Conservation (phyloP, 2,888 invertebrate species). For the Aphidoletes aphidimyza region DNA sequence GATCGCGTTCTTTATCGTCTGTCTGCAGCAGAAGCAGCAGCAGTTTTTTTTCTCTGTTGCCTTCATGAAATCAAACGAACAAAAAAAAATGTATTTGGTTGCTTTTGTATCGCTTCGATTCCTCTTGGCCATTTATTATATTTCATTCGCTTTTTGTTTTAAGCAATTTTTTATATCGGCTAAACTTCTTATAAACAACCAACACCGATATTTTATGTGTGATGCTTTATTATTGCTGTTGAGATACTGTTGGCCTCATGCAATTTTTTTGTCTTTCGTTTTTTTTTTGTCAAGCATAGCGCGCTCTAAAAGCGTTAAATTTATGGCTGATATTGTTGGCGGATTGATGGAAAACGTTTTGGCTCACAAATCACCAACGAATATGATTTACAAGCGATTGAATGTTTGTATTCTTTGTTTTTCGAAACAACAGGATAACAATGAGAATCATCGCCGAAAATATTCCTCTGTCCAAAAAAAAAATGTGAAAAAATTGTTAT, state of each 20-base stretch:
- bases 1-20: too few relatives aligned
- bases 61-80: not conserved
- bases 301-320: slow-evolving; percentile 27
- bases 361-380: not conserved
- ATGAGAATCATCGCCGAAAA: not conserved
- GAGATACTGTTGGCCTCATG: not conserved
- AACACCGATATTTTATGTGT: slow-evolving; percentile 17
- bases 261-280: not conserved
- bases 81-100: slow-evolving; percentile 4
- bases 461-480: too few relatives aligned
- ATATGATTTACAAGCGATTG: slow-evolving; percentile 26
- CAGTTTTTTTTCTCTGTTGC: not conserved
- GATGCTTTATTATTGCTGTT: slow-evolving; percentile 28
- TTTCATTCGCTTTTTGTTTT: slow-evolving; percentile 16
- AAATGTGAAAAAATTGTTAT: not conserved
- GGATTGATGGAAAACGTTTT: slow-evolving; percentile 38
- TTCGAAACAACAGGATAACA: not conserved
- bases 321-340: slow-evolving; percentile 49
- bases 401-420: not conserved
- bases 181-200: slow-evolving; percentile 12
- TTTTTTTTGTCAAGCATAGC: too few relatives aligned
- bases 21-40: too few relatives aligned
- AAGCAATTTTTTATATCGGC: not conserved
- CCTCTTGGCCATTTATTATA: slow-evolving; percentile 38
- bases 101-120: slow-evolving; percentile 43